phyloP scores from a whole-genome alignment of 2,113 vertebrate species.

The Nothocercus julius region DNA sequence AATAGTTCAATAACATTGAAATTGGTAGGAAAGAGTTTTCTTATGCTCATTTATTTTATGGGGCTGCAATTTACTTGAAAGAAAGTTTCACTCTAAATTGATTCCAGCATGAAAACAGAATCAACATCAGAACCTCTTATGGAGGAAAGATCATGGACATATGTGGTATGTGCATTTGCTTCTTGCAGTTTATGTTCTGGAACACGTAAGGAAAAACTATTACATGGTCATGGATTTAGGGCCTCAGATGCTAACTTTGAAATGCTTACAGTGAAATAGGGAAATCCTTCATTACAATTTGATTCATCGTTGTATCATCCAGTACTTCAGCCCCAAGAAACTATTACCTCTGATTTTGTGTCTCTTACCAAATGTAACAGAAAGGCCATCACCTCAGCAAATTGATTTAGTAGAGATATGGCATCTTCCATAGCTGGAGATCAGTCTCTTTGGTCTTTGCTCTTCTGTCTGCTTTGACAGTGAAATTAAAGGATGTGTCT shows the following conservation, averaged over 20 bases:
- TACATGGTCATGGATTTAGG: background rate
- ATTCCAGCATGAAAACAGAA: background rate
- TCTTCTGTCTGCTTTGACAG: background rate
- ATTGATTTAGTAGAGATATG: background rate
- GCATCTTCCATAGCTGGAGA: background rate
- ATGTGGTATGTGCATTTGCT: background rate
- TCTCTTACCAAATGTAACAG: conserved; percentile 5
- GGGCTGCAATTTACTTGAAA: background rate
- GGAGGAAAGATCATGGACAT: background rate
- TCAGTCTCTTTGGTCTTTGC: background rate
- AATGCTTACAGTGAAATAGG: background rate
- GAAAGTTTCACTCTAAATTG: conserved; percentile 5
- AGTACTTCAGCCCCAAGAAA: background rate
- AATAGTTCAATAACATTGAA: background rate
- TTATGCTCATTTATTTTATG: background rate
- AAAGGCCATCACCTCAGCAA: background rate
- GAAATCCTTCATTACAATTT: background rate
- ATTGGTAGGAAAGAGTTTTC: background rate
- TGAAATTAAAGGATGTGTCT: background rate
- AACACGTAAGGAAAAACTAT: background rate
- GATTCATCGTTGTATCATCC: background rate
- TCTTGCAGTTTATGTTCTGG: background rate
- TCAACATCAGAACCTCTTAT: background rate
- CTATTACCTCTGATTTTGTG: background rate
- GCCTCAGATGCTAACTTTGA: background rate